A percentile compares a stretch with the other conserved stretches of the same genome.
phyloP scores from a whole-genome alignment of 1,140 invertebrate genomes.

The Camponotus vicinus region DNA sequence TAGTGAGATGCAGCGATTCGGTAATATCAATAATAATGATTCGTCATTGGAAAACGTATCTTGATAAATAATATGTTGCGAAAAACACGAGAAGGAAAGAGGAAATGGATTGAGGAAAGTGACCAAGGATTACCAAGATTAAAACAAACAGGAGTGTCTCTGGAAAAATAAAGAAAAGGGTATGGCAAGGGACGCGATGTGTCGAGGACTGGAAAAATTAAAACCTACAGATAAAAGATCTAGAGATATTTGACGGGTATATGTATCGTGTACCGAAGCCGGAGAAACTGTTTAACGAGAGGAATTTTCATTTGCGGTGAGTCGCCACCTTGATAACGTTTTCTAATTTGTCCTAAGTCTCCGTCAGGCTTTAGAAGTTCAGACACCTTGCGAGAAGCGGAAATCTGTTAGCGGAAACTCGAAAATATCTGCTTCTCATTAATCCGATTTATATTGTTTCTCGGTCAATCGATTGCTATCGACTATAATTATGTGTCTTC shows the following conservation, averaged over 20 bases:
- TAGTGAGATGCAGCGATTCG: not conserved
- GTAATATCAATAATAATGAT: not conserved
- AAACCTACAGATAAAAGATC: slow-evolving; percentile 6
- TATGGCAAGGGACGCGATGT: not conserved
- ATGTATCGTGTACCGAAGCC: not conserved
- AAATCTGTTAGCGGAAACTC: slow-evolving; percentile 24
- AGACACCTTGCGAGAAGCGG: slow-evolving; percentile 12
- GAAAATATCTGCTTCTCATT: slow-evolving; percentile 41
- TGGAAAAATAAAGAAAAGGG: slow-evolving; percentile 10
- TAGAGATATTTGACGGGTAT: not conserved
- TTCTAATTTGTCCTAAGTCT: slow-evolving; percentile 65
- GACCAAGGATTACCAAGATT: not conserved
- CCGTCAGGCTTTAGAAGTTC: slow-evolving; percentile 33
- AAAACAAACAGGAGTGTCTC: not conserved
- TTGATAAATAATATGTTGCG: slow-evolving; percentile 15
- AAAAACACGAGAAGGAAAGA: not conserved
- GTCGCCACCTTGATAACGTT: slow-evolving; percentile 58
- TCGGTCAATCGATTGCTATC: slow-evolving; percentile 53
- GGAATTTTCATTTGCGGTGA: slow-evolving; percentile 48
- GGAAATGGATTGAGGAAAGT: not conserved
- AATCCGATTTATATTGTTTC: slow-evolving; percentile 47
- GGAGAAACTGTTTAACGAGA: slow-evolving; percentile 41
- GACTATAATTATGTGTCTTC: slow-evolving; percentile 26
- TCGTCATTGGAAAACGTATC: not conserved
- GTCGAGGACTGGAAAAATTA: slow-evolving; percentile 15